Evolutionary conservation across 2,113 vertebrate genomes (phyloP).

Genomic region (Gavialis gangeticus): DNA sequence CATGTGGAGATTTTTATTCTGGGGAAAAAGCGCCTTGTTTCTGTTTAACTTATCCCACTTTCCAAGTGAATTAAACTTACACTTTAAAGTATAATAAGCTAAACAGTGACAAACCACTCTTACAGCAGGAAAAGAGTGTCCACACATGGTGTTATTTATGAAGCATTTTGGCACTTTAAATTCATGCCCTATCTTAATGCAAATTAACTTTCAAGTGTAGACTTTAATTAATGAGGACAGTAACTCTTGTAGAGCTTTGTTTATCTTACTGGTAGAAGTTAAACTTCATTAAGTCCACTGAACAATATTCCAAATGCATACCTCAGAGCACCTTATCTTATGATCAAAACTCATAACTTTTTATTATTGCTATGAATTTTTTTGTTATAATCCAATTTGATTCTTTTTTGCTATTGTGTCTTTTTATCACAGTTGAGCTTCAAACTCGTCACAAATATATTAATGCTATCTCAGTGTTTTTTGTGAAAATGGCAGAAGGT

Average conservation of each 20-base stretch:
- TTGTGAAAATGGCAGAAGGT: neutral
- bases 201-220: slow-evolving; percentile 62
- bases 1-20: neutral
- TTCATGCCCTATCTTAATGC: neutral
- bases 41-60: neutral
- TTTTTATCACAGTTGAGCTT: neutral
- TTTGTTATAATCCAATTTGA: slow-evolving; percentile 1
- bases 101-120: too few relatives aligned
- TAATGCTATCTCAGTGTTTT: neutral
- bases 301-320: slow-evolving; percentile 47
- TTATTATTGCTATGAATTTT: slow-evolving; percentile 41
- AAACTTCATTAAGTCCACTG: slow-evolving; percentile 56
- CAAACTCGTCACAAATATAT: neutral
- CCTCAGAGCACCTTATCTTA: neutral
- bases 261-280: slow-evolving; percentile 62
- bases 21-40: neutral
- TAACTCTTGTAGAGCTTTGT: slow-evolving; percentile 18
- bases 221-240: slow-evolving; percentile 50
- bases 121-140: neutral
- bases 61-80: neutral
- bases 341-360: slow-evolving; percentile 18
- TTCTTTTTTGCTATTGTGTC: neutral
- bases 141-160: neutral
- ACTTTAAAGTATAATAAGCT: too few relatives aligned
- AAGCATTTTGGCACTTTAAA: slow-evolving; percentile 23